Conservation (phyloP, 2,797 vertebrate genomes). For the Bradypodion ventrale region DNA sequence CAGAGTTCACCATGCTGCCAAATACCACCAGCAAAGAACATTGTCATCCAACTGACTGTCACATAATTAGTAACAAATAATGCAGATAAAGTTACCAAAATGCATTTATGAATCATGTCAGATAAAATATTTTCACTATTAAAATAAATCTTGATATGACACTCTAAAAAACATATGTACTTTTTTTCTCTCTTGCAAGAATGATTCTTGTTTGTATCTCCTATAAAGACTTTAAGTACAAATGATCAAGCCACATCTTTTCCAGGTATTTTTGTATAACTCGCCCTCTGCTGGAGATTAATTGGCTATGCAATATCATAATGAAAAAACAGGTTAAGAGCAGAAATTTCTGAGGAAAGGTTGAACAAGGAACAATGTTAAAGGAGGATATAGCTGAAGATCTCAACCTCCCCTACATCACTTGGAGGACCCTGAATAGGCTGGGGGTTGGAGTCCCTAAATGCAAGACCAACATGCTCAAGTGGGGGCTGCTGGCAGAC, state of each 20-base stretch:
- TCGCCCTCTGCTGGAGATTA: neutral
- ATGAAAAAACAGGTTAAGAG: neutral
- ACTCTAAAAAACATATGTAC: conserved; percentile 12
- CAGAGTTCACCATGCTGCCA: conserved; percentile 20
- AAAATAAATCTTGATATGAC: conserved; percentile 36
- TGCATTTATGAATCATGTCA: neutral
- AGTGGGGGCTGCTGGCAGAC: too few species aligned
- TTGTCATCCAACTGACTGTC: conserved; percentile 23
- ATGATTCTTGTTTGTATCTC: neutral
- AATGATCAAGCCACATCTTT: neutral
- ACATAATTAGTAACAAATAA: conserved; percentile 31
- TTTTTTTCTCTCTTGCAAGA: neutral
- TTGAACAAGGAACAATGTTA: too few species aligned
- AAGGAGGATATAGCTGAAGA: too few species aligned
- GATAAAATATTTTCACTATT: conserved; percentile 36
- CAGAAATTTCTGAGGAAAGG: too few species aligned
- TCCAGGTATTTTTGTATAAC: neutral
- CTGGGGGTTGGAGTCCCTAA: too few species aligned
- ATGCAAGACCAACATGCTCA: too few species aligned
- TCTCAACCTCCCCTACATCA: too few species aligned
- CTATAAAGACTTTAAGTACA: neutral
- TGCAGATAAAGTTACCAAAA: conserved; percentile 15
- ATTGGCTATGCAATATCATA: neutral
- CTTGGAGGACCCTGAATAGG: too few species aligned
- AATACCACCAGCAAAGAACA: neutral